phyloP scores from a whole-genome alignment of 2,797 vertebrate genomes.

The Melanotaenia maccullochi region DNA sequence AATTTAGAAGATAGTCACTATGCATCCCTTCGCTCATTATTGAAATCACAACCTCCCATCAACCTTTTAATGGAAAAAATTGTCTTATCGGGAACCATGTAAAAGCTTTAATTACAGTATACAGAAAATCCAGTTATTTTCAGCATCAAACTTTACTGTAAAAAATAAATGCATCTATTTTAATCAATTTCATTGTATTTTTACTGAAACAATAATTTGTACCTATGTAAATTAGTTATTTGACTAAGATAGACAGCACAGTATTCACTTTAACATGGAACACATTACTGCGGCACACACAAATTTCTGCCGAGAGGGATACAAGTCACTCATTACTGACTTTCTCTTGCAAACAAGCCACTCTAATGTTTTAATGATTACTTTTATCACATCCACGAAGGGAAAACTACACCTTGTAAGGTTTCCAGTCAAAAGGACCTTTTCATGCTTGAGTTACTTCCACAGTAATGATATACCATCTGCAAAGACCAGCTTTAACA shows the following conservation, averaged over 20 bases:
- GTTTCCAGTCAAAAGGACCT: slow-evolving; percentile 12
- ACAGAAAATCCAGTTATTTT: slow-evolving; percentile 27
- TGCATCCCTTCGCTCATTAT: slow-evolving; percentile 9
- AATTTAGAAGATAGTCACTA: neutral
- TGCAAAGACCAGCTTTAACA: neutral
- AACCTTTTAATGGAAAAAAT: slow-evolving; percentile 9
- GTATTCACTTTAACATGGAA: slow-evolving; percentile 16
- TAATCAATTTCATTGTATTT: neutral
- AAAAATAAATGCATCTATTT: slow-evolving; percentile 5
- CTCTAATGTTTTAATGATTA: slow-evolving; percentile 30
- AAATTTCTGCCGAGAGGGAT: neutral
- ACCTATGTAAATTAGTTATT: neutral
- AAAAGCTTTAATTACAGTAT: slow-evolving; percentile 6
- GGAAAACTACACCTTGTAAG: neutral
- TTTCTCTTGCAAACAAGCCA: slow-evolving; percentile 14
- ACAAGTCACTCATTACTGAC: neutral
- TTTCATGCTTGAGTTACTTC: slow-evolving; percentile 1
- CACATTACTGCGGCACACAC: slow-evolving; percentile 1
- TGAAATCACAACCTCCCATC: neutral
- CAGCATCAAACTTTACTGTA: slow-evolving; percentile 2
- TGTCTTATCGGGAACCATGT: slow-evolving; percentile 2
- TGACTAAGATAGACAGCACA: slow-evolving; percentile 36
- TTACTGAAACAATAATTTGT: neutral
- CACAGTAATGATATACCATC: slow-evolving; percentile 1
- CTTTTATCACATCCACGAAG: slow-evolving; percentile 14